Base-by-base conservation (phyloP, 2,888 invertebrate genomes). In the Ypsolopha sequella region DNA sequence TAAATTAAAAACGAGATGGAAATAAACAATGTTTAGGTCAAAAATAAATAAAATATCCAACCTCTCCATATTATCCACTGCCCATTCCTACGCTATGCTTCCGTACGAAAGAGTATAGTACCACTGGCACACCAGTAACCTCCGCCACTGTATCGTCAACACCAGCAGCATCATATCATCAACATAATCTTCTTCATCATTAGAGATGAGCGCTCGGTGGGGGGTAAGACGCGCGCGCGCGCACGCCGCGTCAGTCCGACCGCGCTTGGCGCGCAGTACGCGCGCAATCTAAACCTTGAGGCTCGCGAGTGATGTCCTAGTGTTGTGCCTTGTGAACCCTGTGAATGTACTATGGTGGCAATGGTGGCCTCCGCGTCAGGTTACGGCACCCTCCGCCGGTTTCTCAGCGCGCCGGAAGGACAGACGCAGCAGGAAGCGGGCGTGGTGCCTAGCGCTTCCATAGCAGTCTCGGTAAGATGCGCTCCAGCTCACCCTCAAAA, bases 301-400 rank as follows among this genome's bases (percentile, higher is more conserved):
- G 62, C 66, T 65, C 70, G 67, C 68, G 70, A 73, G 84, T 80
- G 79, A 80, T 81, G 80, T 73, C 75, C 11, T 36, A 34, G 46
- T 35, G 46, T n/a, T 34, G 24, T 35, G 11, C 33, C 36, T 14
- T 34, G 33, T 8, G 10, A 33, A n/a, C 34, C 24, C 11, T 36
- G 33, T 34, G 41, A 33, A 36, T 48, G 51, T 51, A 78, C 65
- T 70, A 86, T 85, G 85, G 84, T 86, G 70, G 82, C 85, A 54
- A 86, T 85, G 85, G 84, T 86, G 58, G 85, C 85, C 53, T 85
- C 86, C 54, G 85, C 86, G 60, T 82, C 85, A 61, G 86, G 86
- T 70, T 84, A 81, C 71, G 85, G 84, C 74, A 82, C 85, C 56
- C 76, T 85, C 59, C 82, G 86, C 73, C 80, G 86, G 59, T 85